phyloP scores from a whole-genome alignment of 1,140 invertebrate genomes.

The Chironomus tepperi region DNA sequence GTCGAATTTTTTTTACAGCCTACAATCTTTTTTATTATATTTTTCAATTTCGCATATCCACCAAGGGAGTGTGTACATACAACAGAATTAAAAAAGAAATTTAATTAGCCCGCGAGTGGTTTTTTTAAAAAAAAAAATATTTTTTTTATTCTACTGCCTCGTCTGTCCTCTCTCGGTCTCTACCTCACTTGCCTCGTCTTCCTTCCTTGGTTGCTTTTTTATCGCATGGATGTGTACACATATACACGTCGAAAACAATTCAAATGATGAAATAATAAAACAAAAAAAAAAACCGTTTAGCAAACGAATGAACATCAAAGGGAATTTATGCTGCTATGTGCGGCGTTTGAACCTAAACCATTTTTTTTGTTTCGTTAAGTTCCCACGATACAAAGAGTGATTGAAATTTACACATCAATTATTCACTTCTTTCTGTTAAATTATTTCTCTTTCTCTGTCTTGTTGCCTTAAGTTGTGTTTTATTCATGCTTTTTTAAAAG shows the following conservation, averaged over 20 bases:
- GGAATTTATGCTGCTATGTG: neutral
- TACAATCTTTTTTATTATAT: too few species aligned
- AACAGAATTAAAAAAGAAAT: neutral
- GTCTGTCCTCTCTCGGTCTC: neutral
- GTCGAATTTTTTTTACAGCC: neutral
- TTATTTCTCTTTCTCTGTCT: neutral
- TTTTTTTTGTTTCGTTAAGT: neutral
- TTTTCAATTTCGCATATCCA: too few species aligned
- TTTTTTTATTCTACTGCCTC: too few species aligned
- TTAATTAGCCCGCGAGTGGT: neutral
- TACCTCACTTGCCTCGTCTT: neutral
- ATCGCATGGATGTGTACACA: too few species aligned
- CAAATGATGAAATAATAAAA: neutral
- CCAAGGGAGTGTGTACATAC: too few species aligned
- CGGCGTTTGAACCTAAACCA: neutral
- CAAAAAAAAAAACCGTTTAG: neutral
- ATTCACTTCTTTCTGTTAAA: neutral
- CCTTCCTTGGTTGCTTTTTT: neutral
- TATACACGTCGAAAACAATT: too few species aligned
- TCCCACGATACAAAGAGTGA: constrained; percentile 5
- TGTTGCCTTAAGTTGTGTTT: neutral
- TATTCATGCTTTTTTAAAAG: too few species aligned
- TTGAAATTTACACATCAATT: constrained; percentile 14
- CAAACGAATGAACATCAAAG: neutral
- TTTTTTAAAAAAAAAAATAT: too few species aligned